Evolutionary conservation across 2,113 vertebrate species (phyloP).

Genomic region (Tenrec ecaudatus): DNA sequence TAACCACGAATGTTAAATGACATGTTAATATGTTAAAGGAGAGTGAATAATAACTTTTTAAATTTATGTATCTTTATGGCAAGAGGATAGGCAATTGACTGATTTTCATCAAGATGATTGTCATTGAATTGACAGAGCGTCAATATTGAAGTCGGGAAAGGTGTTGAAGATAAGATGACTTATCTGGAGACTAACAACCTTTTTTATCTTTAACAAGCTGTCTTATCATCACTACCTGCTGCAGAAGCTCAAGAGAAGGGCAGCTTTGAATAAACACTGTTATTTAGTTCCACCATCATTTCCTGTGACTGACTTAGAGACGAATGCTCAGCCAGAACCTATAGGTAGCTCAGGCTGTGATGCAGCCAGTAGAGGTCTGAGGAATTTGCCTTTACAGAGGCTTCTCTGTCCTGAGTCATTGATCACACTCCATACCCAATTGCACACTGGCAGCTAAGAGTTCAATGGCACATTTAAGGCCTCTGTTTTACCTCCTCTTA

Average conservation of each 20-base stretch:
- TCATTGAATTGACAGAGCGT: constrained; percentile 50
- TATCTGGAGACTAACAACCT: constrained; percentile 69
- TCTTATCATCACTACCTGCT: constrained; percentile 47
- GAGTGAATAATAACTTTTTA: constrained; percentile 24
- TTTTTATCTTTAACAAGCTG: constrained; percentile 57
- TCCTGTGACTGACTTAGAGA: background rate
- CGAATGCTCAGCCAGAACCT: background rate
- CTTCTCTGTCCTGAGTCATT: background rate
- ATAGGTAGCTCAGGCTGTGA: background rate
- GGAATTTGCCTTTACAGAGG: background rate
- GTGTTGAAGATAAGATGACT: constrained; percentile 60
- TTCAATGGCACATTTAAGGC: background rate
- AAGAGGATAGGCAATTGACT: background rate
- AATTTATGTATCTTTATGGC: background rate
- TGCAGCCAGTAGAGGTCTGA: background rate
- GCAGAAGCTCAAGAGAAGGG: constrained; percentile 25
- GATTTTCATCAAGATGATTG: constrained; percentile 49
- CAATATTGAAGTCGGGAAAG: constrained; percentile 42
- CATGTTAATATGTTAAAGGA: constrained; percentile 30
- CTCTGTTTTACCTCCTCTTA: background rate
- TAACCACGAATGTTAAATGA: background rate
- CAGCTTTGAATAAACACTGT: background rate
- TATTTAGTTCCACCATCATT: background rate
- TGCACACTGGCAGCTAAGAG: background rate
- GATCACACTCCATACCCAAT: background rate